Base-by-base conservation (phyloP, 2,888 invertebrate genomes). In the Lumbricus terrestris region DNA sequence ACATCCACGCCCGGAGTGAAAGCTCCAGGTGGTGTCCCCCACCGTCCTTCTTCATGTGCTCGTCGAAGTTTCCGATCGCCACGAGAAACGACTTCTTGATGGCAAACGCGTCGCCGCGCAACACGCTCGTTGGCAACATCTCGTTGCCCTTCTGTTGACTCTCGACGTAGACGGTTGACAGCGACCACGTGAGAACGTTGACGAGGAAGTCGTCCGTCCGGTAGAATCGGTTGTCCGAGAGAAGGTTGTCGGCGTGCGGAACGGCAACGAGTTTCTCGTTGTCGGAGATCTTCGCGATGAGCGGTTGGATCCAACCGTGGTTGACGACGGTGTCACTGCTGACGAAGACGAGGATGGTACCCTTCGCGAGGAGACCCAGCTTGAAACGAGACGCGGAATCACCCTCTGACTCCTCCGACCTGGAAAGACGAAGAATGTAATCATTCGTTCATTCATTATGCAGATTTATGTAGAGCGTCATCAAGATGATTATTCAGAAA, bases 1-100 rank as follows among this genome's bases (percentile, higher is more conserved):
- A 93, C 90, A 93, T 85, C 93, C 93, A 93, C n/a, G 92, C 88
- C 29, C 92, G 89, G n/a, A 93, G 54, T 3, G 92, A 92, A 33
- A 93, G 90, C 88, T 93, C 93, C 38, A 93, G 89, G 42, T 92
- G 90, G 69, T 92, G 91, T 5, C 90, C 90, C 8, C 90, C 91
- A 8, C 90, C 91, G 40, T 89, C 91, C 20, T 83, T 69, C 23
- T 90, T 85, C 23, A 93, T 37, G 23, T 88, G 83, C 23, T 92
- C 92, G 90, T 93, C 93, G 88, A 90, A 92, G 40, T 91, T 90
- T 23, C 92, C 92, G 15, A 93, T 90, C 3, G 69, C 82, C 83
- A 90, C 88, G 54, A 92, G 89, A 90, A 91, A 92, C 4, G 88
- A 34, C 88, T 91, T 91, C 37, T 91, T 91, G n/a, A 92, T 90